Base-by-base conservation (phyloP, 2,113 vertebrate genomes). In the Tragelaphus scriptus region DNA sequence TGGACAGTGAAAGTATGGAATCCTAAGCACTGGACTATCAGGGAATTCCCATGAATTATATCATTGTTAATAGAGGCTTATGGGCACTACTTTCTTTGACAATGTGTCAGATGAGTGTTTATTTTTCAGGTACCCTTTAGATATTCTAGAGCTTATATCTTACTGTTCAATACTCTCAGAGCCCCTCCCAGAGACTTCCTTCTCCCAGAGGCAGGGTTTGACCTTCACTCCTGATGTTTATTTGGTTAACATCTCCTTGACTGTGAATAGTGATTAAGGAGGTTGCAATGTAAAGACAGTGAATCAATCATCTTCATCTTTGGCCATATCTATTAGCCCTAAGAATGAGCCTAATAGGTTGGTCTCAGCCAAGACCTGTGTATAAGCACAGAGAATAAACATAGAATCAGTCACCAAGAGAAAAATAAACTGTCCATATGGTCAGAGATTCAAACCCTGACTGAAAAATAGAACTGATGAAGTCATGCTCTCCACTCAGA, bases 401-500 rank as follows among this genome's bases (percentile, higher is more conserved):
- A 99, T 98, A 32, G 98, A 96, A 99, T 99, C 85, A 99, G 98
- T 87, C 98, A 99, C 56, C 99, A 99, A 95, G 99, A 99, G 96
- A 99, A 99, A 98, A 99, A 99, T 95, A 99, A 99, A 98, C 99
- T 99, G 99, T 85, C 98, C 99, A 77, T 98, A 99, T 95, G 99
- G 99, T 88, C 99, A 99, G 99, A 80, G 99, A 99, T 98, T 99
- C 99, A 8, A 99, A 99, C 96, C 99, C 99, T 96, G 99, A 99
- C 98, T 99, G 99, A 99, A 99, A 99, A 98, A 99, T 99, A 82
- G 99, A 99, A 98, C 99, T 99, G 99, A 98, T 13, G 99, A 99
- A 98, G 99, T 99, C 26, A 98, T 99, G 97, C 98, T 99, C 68
- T 98, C 99, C 53, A 99, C 99, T 95, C 98, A 99, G 98, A 99